A percentile compares a stretch with the other conserved stretches of the same genome.
These are phyloP conservation scores for Eurytemora carolleeae DNA, from an alignment of 1,140 invertebrate species.

Conservation along the genomic window DNA sequence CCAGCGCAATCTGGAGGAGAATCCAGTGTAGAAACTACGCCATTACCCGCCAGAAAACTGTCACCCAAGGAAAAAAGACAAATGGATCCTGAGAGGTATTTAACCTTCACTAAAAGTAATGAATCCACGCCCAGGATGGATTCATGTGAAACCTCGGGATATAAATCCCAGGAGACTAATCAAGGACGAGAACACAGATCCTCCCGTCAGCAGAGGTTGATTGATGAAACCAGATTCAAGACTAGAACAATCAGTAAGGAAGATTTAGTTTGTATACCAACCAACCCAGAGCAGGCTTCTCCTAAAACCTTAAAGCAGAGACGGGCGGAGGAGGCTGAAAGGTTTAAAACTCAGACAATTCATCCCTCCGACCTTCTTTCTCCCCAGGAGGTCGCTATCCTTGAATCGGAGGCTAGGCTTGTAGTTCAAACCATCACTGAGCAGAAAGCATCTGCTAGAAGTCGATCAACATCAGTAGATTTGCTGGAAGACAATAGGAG, in stretches of 20 bases:
- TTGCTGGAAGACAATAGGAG: too few relatives aligned
- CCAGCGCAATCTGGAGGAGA: conserved; percentile 4
- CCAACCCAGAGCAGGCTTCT: neutral
- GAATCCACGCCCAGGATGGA: too few relatives aligned
- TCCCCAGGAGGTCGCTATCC: neutral
- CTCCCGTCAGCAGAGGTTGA: neutral
- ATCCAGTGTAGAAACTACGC: neutral
- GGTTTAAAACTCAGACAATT: conserved; percentile 10
- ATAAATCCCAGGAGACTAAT: too few relatives aligned
- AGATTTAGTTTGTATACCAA: neutral
- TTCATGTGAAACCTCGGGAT: too few relatives aligned
- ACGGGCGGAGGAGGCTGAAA: conserved; percentile 3
- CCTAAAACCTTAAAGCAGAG: neutral
- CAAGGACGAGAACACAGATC: too few relatives aligned
- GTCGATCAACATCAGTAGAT: neutral
- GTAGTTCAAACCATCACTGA: neutral
- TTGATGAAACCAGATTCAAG: neutral
- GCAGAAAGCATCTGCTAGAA: neutral
- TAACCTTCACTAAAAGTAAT: neutral
- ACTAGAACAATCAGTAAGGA: neutral
- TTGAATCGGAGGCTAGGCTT: neutral
- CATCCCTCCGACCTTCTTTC: too few relatives aligned
- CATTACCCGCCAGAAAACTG: neutral
- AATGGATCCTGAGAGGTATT: neutral
- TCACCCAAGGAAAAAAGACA: neutral